A percentile compares a stretch with the other conserved stretches of the same genome.
Conservation (phyloP, 2,113 vertebrate species). For the Platysternon megacephalum region DNA sequence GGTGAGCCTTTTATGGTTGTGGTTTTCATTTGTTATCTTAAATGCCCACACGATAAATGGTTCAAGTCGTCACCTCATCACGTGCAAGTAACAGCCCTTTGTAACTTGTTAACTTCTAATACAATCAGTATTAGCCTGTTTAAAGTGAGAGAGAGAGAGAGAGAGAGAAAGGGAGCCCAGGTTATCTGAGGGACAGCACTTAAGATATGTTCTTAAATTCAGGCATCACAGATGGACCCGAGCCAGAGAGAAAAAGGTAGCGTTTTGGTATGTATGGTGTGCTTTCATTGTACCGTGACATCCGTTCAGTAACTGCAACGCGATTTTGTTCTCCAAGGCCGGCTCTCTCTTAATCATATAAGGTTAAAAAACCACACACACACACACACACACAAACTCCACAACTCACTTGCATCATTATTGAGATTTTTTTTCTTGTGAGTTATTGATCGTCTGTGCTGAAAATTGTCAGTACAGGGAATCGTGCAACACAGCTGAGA, state of each 20-base stretch:
- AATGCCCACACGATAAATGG: background rate
- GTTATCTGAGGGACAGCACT: background rate
- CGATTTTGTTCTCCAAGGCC: background rate
- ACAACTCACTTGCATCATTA: rapidly evolving
- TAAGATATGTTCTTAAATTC: background rate
- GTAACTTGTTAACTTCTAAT: background rate
- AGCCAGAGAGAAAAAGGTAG: background rate
- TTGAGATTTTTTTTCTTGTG: background rate
- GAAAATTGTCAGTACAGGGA: background rate
- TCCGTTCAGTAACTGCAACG: background rate
- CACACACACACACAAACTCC: too few species aligned
- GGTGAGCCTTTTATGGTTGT: background rate
- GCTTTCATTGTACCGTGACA: background rate
- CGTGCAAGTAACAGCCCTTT: background rate
- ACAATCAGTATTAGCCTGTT: background rate
- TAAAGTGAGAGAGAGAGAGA: background rate
- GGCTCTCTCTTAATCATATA: background rate
- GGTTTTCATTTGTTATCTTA: background rate
- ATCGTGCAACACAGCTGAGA: background rate
- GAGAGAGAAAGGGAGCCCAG: too few species aligned
- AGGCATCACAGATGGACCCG: too few species aligned
- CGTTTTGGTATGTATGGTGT: background rate
- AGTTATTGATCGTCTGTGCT: background rate
- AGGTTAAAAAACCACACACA: background rate
- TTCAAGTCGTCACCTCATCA: background rate